These are phyloP conservation scores for Apotomis betuletana DNA, from an alignment of 2,888 invertebrate genomes.

Conservation along the genomic window DNA sequence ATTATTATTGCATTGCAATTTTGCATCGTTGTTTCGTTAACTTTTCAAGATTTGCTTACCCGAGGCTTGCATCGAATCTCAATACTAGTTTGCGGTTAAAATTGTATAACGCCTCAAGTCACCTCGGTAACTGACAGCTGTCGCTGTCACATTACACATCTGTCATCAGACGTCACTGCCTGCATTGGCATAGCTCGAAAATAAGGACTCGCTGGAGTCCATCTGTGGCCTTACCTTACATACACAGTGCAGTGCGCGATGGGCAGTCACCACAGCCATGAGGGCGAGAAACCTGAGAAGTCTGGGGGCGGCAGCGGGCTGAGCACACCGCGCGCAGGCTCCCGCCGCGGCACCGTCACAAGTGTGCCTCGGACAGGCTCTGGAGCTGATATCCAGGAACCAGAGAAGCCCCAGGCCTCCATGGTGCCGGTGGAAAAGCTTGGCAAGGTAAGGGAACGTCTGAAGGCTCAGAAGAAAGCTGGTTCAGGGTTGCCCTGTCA, in stretches of 20 bases:
- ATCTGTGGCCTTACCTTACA: conserved; percentile 23
- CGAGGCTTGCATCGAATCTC: too few relatives aligned
- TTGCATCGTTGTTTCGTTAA: too few relatives aligned
- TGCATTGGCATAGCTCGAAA: conserved; percentile 27
- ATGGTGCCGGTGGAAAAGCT: conserved; percentile 90
- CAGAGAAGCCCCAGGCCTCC: conserved; percentile 84
- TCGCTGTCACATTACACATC: conserved; percentile 35
- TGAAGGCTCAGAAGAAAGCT: conserved; percentile 47
- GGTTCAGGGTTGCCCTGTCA: conserved; percentile 49
- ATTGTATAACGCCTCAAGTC: background rate
- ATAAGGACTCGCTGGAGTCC: conserved; percentile 32
- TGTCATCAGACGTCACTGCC: conserved; percentile 31
- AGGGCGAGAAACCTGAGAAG: conserved; percentile 57
- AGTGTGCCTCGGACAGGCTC: conserved; percentile 84
- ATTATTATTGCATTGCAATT: too few relatives aligned
- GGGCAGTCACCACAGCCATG: conserved; percentile 75
- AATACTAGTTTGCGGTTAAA: too few relatives aligned
- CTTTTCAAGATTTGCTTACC: too few relatives aligned
- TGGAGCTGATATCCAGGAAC: conserved; percentile 86
- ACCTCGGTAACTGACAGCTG: conserved; percentile 26
- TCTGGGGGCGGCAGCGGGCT: conserved; percentile 64
- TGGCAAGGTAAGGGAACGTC: conserved; percentile 84
- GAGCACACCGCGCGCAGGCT: conserved; percentile 71
- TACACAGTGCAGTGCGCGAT: conserved; percentile 49
- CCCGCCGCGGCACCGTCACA: conserved; percentile 71